A percentile compares a stretch with the other conserved stretches of the same genome.
These are phyloP conservation scores for Ceyx margarethae DNA, from an alignment of 2,113 vertebrate genomes.

Conservation along the genomic window DNA sequence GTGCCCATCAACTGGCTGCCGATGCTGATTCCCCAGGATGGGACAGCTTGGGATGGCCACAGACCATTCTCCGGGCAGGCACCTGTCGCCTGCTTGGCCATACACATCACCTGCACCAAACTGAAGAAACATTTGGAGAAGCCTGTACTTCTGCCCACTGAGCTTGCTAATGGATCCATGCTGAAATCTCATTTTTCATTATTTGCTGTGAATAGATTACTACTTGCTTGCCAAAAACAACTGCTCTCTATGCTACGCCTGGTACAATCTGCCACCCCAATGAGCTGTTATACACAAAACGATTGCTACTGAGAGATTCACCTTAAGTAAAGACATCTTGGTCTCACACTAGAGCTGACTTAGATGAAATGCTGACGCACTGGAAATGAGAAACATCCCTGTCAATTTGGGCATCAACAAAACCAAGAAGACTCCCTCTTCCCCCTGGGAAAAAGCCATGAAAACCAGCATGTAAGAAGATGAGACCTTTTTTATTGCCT, in stretches of 20 bases:
- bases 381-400: neutral
- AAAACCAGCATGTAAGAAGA: neutral
- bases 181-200: neutral
- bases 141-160: neutral
- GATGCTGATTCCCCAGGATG: fast-evolving
- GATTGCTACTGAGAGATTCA: neutral
- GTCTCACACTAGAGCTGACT: conserved; percentile 8
- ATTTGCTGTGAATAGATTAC: conserved; percentile 35
- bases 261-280: neutral
- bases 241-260: neutral
- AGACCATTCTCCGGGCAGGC: neutral
- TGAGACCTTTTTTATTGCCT: conserved; percentile 4
- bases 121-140: neutral
- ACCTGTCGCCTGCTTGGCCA: neutral
- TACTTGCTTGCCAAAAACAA: neutral
- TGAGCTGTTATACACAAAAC: conserved; percentile 10
- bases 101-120: neutral
- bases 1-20: neutral
- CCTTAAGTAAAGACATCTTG: neutral
- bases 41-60: neutral
- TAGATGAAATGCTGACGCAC: neutral
- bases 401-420: neutral
- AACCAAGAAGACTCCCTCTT: neutral
- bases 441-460: neutral
- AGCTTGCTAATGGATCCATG: neutral